Evolutionary conservation across 1,140 invertebrate genomes (phyloP), one percentile per base, ranked within the genome.

Genomic region (Megalonaias nervosa): DNA sequence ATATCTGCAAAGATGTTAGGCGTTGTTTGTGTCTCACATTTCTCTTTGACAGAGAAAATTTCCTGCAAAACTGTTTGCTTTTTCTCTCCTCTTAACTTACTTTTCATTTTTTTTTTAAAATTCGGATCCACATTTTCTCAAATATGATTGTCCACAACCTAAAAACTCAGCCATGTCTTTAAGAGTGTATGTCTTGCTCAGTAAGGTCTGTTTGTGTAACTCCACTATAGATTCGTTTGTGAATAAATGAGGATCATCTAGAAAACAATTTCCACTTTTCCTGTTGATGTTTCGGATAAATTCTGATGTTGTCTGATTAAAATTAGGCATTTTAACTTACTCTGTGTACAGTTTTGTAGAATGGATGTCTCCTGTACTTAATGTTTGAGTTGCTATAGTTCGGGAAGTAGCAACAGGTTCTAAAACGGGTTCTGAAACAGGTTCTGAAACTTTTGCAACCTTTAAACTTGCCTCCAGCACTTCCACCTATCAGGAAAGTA

Each of bases 361-460:
- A 23, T 60, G 48, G 48, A 71, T 71, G 26, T 71, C 70, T 23
- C 70, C 70, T 16, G 70, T 71, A 60, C 70, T 71, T 31, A 60
- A 31, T 15, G 70, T 71, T 62, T 71, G 56, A 61, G 70, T 71
- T 31, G 31, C 31, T 31, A 31, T 31, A 31, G 31, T 31, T 31
- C 31, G 31, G 31, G 31, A 31, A 31, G 31, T 31, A 31, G 5
- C 31, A 31, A 31, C 31, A 31, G 31, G 31, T 31, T n/a, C n/a
- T n/a, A n/a, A n/a, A n/a, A n/a, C n/a, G n/a, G n/a, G n/a, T n/a
- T n/a, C n/a, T n/a, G n/a, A n/a, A n/a, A n/a, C n/a, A n/a, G n/a
- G n/a, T n/a, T n/a, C n/a, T n/a, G n/a, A n/a, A n/a, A n/a, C n/a
- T n/a, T n/a, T n/a, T n/a, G n/a, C n/a, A n/a, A n/a, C n/a, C n/a